phyloP scores from a whole-genome alignment of 2,888 invertebrate genomes.

The Ferrisia virgata region DNA sequence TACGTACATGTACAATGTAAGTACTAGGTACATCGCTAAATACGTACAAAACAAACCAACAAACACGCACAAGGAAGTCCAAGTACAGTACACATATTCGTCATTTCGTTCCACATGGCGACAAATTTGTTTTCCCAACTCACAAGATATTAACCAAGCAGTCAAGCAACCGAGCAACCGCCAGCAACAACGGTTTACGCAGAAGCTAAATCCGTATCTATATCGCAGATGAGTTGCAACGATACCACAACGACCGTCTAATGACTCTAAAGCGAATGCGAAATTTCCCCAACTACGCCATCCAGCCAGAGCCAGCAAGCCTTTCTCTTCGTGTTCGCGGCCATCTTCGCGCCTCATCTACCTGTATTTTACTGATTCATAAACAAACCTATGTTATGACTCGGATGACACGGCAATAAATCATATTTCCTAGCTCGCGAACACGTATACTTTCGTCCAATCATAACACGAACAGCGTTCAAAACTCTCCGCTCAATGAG shows the following conservation, averaged over 20 bases:
- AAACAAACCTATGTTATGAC: background rate
- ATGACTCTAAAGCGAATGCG: background rate
- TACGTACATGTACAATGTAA: background rate
- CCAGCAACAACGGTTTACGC: background rate
- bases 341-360: background rate
- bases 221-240: background rate
- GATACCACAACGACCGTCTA: background rate
- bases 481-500: background rate
- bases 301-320: too few species aligned
- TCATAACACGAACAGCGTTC: background rate
- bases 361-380: background rate
- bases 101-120: conserved; percentile 8
- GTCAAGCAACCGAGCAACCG: background rate
- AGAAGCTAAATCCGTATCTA: background rate
- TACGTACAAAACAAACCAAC: background rate
- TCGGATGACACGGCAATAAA: background rate
- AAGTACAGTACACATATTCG: too few species aligned
- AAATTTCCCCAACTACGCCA: background rate
- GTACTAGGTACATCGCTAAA: too few species aligned
- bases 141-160: background rate
- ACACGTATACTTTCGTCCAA: background rate
- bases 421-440: background rate
- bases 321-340: background rate
- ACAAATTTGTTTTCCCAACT: background rate
- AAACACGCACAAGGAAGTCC: background rate